phyloP scores from a whole-genome alignment of 2,888 invertebrate species.

The Caenorhabditis sinica region DNA sequence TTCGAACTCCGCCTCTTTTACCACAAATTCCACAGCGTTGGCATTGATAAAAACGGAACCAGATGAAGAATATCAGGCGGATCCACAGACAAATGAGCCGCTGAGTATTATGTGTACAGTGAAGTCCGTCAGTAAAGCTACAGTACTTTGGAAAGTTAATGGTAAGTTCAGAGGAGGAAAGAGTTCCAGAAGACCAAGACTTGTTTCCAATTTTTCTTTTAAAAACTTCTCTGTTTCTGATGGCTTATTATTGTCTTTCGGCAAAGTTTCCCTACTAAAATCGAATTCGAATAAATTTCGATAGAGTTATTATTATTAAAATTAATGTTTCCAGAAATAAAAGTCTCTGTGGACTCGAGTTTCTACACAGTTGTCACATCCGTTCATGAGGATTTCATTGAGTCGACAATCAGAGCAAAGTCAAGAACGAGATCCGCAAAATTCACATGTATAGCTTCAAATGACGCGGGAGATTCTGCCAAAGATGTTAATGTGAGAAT shows the following conservation, averaged over 20 bases:
- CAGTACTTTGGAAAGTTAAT: constrained; percentile 65
- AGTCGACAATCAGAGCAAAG: constrained; percentile 68
- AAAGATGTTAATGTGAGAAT: constrained; percentile 67
- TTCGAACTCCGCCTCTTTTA: constrained; percentile 58
- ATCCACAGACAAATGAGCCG: constrained; percentile 67
- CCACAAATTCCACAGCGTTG: constrained; percentile 60
- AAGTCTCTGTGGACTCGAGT: constrained; percentile 68
- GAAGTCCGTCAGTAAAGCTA: constrained; percentile 55
- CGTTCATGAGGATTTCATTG: constrained; percentile 64
- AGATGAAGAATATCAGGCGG: constrained; percentile 46
- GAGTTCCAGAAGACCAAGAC: no score
- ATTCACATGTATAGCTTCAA: constrained; percentile 71
- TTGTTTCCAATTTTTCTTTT: no score
- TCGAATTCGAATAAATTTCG: no score
- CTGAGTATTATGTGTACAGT: constrained; percentile 67
- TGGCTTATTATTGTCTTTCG: no score
- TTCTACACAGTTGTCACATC: constrained; percentile 70
- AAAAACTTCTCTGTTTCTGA: no score
- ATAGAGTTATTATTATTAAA: no score
- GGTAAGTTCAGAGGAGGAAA: not conserved
- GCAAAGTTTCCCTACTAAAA: no score
- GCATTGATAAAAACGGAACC: constrained; percentile 56
- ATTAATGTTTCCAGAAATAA: constrained; percentile 31
- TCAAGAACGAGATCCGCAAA: constrained; percentile 73
- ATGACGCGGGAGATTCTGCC: constrained; percentile 69